Percentiles rank a stretch among this genome's conserved stretches.
phyloP scores from a whole-genome alignment of 1,140 invertebrate species.

The Ostrea edulis region DNA sequence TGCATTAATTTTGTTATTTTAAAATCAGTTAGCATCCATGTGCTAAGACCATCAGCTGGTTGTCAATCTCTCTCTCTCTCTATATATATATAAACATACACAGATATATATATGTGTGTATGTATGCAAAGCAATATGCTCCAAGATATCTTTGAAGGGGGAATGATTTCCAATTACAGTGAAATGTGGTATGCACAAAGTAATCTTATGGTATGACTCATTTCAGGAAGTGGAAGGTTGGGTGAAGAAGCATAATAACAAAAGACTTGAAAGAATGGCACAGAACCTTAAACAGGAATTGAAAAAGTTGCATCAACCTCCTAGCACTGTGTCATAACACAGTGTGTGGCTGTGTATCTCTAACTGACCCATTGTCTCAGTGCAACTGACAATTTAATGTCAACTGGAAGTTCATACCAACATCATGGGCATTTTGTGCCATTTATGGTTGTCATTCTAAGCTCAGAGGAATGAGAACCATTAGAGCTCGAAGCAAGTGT shows the following conservation, averaged over 20 bases:
- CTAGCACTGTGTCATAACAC: constrained; percentile 31
- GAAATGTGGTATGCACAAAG: background rate
- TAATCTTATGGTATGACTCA: background rate
- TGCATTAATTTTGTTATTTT: too few species aligned
- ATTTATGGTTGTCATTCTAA: background rate
- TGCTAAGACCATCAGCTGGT: too few species aligned
- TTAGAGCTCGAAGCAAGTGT: background rate
- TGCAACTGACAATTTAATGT: background rate
- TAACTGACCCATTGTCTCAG: background rate
- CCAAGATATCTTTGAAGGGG: too few species aligned
- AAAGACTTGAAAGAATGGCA: constrained; percentile 47
- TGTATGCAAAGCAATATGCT: too few species aligned
- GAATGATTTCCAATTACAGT: background rate
- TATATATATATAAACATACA: too few species aligned
- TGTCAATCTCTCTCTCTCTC: too few species aligned
- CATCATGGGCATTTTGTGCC: background rate
- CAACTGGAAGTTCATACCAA: background rate
- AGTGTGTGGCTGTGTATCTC: background rate
- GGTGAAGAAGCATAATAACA: constrained; percentile 54
- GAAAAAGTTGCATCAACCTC: constrained; percentile 54
- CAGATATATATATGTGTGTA: too few species aligned
- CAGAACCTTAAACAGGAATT: constrained; percentile 58
- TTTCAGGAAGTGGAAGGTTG: constrained; percentile 57
- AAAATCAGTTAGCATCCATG: too few species aligned
- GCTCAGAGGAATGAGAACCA: background rate